These are phyloP conservation scores for Eupithecia subfuscata DNA, from an alignment of 2,888 invertebrate genomes.

Conservation along the genomic window DNA sequence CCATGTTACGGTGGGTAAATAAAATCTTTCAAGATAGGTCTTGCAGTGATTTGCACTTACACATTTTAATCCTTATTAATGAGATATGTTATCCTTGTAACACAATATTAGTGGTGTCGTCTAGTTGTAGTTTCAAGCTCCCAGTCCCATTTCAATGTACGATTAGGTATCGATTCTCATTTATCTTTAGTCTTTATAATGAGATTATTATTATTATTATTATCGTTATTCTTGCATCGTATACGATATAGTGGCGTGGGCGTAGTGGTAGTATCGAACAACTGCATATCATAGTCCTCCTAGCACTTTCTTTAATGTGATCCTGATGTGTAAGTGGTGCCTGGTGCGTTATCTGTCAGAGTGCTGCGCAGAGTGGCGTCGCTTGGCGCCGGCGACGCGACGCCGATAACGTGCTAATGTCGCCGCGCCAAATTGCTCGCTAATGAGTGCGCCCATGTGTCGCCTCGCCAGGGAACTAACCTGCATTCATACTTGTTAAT, in stretches of 20 bases:
- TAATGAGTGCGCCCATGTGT: conserved; percentile 26
- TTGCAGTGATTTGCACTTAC: not conserved
- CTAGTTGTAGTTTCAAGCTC: too few species aligned
- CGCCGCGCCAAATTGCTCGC: conserved; percentile 33
- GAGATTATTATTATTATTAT: too few species aligned
- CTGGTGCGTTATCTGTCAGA: conserved; percentile 3
- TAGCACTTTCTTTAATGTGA: not conserved
- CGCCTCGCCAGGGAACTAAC: not conserved
- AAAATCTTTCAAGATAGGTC: not conserved
- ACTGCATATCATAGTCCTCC: not conserved
- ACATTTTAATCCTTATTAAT: not conserved
- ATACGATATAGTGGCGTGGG: not conserved
- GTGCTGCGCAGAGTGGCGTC: not conserved
- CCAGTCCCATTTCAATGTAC: not conserved
- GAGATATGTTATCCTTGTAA: too few species aligned
- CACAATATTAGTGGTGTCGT: too few species aligned
- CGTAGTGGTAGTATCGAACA: not conserved
- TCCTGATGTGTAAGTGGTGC: conserved; percentile 6
- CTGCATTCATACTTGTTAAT: not conserved
- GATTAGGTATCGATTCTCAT: too few species aligned
- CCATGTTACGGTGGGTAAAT: not conserved
- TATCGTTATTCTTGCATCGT: not conserved
- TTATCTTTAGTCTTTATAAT: not conserved
- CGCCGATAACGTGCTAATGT: conserved; percentile 34
- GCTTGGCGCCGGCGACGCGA: conserved; percentile 24